phyloP scores from a whole-genome alignment of 2,888 invertebrate species.

The Eutolmus rufibarbis region DNA sequence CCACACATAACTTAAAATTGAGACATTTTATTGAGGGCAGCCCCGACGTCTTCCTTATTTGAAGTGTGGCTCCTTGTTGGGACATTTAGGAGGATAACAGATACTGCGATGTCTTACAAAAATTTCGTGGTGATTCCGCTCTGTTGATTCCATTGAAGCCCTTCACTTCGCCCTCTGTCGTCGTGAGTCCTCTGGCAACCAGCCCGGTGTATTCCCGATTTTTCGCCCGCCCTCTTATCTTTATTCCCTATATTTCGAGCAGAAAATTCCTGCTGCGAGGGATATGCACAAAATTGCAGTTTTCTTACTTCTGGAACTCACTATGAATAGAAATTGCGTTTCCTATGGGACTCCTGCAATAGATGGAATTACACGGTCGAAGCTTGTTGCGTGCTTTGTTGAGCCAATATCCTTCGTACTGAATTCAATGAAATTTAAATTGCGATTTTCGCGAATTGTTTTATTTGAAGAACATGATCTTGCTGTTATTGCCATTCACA shows the following conservation, averaged over 20 bases:
- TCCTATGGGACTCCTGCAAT: not conserved
- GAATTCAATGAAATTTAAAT: not conserved
- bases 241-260: not conserved
- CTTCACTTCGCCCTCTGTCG: not conserved
- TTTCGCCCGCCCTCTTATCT: not conserved
- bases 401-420: not conserved
- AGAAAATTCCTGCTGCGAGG: not conserved
- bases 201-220: not conserved
- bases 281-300: not conserved
- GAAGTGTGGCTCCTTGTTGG: not conserved
- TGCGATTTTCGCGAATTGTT: not conserved
- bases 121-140: not conserved
- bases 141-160: not conserved
- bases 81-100: not conserved
- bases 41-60: not conserved
- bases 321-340: not conserved
- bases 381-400: not conserved
- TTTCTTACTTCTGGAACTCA: not conserved
- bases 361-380: not conserved
- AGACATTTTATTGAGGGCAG: constrained; percentile 23
- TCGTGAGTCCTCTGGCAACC: not conserved
- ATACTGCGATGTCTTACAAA: not conserved
- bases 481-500: not conserved
- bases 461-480: not conserved
- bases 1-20: constrained; percentile 32